phyloP scores from a whole-genome alignment of 2,888 invertebrate species.

The Acanthosepion lycidas region DNA sequence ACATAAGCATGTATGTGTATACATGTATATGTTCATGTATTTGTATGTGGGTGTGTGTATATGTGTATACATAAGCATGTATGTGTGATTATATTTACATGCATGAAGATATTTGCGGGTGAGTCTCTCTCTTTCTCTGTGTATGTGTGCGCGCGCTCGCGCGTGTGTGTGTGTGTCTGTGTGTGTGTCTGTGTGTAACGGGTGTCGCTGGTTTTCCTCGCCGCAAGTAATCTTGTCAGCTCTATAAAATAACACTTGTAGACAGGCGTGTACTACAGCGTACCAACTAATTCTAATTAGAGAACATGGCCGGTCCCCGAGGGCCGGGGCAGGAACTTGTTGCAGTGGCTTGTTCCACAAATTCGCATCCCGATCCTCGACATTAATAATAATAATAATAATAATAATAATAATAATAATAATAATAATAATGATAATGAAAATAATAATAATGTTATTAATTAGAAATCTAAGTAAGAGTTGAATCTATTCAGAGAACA shows the following conservation, averaged over 20 bases:
- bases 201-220: not conserved
- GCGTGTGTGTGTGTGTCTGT: too few species aligned
- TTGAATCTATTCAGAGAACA: too few species aligned
- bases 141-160: not conserved
- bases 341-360: not conserved
- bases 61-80: not conserved
- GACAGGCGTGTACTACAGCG: not conserved
- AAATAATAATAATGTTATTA: not conserved
- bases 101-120: not conserved
- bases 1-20: not conserved
- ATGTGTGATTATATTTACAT: not conserved
- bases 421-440: too few species aligned
- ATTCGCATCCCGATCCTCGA: not conserved
- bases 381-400: not conserved
- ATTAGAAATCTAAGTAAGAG: too few species aligned
- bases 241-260: not conserved
- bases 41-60: too few species aligned
- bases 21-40: not conserved
- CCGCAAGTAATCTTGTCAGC: not conserved
- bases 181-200: too few species aligned
- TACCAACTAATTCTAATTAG: not conserved
- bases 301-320: slow-evolving; percentile 11
- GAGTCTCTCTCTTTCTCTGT: not conserved
- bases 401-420: not conserved
- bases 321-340: not conserved